phyloP scores from a whole-genome alignment of 1,140 invertebrate genomes.

The Nebria ingens region DNA sequence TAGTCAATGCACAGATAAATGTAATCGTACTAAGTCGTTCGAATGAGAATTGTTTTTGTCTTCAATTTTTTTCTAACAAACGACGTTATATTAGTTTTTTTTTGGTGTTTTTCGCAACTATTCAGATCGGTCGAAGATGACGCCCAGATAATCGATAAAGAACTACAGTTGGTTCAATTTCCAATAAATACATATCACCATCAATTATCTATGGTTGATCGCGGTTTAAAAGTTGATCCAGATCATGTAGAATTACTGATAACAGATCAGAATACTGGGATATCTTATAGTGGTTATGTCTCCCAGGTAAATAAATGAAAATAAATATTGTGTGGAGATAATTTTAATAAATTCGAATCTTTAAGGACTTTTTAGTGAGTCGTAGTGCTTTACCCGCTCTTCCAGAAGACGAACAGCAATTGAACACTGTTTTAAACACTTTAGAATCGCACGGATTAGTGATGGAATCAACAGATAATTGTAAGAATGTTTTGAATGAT shows the following conservation, averaged over 20 bases:
- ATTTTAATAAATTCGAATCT: no score
- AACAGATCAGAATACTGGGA: constrained; percentile 32
- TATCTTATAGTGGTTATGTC: constrained; percentile 7
- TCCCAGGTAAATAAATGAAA: constrained; percentile 5
- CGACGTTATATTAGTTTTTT: background rate
- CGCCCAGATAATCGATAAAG: constrained; percentile 8
- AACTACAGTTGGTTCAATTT: constrained; percentile 9
- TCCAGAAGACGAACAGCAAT: constrained; percentile 27
- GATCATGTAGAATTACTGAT: constrained; percentile 30
- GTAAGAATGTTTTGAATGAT: no score
- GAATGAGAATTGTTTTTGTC: background rate
- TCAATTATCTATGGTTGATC: constrained; percentile 6
- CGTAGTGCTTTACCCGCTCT: background rate
- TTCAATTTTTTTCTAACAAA: background rate
- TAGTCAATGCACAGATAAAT: no score
- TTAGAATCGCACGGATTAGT: background rate
- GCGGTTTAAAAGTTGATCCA: constrained; percentile 19
- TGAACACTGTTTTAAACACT: constrained; percentile 24
- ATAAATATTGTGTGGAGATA: no score
- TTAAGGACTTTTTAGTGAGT: background rate
- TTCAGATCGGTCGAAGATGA: constrained; percentile 7
- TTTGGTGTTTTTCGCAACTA: no score
- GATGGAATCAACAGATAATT: background rate
- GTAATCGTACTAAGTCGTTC: no score
- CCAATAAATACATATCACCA: constrained; percentile 1